Evolutionary conservation across 2,113 vertebrate genomes (phyloP), one percentile per base, ranked within the genome.

Genomic region (Dipodomys merriami): DNA sequence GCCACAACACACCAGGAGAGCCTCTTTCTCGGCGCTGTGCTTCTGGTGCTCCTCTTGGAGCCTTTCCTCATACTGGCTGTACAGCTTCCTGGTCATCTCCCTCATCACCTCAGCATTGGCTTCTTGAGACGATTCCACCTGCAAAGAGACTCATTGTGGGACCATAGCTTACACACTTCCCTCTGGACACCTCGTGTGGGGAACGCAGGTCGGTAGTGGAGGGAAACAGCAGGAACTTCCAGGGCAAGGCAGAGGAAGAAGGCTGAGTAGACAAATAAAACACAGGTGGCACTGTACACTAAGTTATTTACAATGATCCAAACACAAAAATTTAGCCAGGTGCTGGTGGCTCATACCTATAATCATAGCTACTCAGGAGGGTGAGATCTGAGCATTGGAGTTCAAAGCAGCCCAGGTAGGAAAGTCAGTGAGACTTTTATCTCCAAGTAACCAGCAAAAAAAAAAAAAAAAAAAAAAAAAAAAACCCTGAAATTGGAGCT

Each of bases 41-140:
- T 97, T 99, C 92, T 60, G 97, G 83, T 99, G 98, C 88, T 99
- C 99, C 88, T 99, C 98, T 27, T 81, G 97, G 82, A 99, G 97
- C 96, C 98, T 98, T 35, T 99, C 98, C 23, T 99, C 98, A 0
- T 98, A 98, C 62, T 99, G 98, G 91, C 94, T 97, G 82, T 99
- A 98, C 0, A 99, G 98, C 92, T 98, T 99, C 90, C 91, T 97
- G 35, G 99, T 99, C 98, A 99, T 98, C 94, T 99, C 99, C 81
- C 98, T 97, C 97, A 99, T 97, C 12, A 98, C 98, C 96, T 98
- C 98, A 2, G 97, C 98, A 39, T 98, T 99, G 93, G 99, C 98
- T 97, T 99, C 99, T 83, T 97, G 98, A 0, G 99, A 98, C 0
- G 98, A 98, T 96, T 99, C 99, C 97, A 99, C 98, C 99, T 99